Evolutionary conservation across 2,113 vertebrate genomes (phyloP).

Genomic region (Lycaon pictus): DNA sequence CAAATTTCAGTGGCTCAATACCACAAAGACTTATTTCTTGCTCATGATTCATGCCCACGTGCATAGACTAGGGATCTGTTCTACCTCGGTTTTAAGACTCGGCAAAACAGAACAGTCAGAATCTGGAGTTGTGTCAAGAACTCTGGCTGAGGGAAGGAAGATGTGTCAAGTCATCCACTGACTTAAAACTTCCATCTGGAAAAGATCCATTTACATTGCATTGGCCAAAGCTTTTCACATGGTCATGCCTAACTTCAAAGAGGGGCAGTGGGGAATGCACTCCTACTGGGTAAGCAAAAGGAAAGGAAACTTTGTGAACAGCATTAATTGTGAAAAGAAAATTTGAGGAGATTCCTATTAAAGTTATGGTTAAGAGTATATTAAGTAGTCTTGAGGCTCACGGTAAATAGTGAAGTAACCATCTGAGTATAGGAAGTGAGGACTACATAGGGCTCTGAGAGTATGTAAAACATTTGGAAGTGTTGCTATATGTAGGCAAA

Average conservation of each 20-base stretch:
- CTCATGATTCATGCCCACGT: background rate
- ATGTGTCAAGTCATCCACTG: background rate
- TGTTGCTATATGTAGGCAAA: background rate
- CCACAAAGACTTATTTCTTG: background rate
- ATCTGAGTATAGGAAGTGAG: background rate
- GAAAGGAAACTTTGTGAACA: background rate
- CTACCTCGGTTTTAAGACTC: background rate
- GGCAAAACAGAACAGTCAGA: background rate
- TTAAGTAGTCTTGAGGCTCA: background rate
- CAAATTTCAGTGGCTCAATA: background rate
- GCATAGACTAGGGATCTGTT: background rate
- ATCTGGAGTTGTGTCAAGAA: background rate
- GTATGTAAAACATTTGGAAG: background rate
- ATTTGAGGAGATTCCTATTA: background rate
- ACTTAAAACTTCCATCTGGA: background rate
- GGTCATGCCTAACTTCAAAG: background rate
- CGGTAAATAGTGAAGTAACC: conserved; percentile 11
- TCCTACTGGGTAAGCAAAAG: background rate
- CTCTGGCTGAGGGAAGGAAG: background rate
- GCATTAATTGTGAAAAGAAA: background rate
- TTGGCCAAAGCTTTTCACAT: background rate
- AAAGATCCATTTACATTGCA: background rate
- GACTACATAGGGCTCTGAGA: background rate
- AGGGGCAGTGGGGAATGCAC: background rate
- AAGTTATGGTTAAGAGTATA: conserved; percentile 30